phyloP scores from a whole-genome alignment of 2,797 vertebrate species.

The Jordanella pulchra region DNA sequence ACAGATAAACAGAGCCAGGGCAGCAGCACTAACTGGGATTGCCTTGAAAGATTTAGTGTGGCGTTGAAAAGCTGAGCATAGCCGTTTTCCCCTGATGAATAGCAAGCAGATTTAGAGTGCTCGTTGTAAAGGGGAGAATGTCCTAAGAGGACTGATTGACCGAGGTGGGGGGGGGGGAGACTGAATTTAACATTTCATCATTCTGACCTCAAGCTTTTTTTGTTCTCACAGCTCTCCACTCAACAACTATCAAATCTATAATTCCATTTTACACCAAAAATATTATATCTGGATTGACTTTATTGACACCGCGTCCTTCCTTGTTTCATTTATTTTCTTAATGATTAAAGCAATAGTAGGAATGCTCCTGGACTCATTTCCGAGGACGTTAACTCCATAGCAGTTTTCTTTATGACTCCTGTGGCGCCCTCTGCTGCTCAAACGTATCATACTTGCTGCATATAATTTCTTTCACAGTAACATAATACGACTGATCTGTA shows the following conservation, averaged over 20 bases:
- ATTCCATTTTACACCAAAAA: conserved; percentile 49
- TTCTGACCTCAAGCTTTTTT: conserved; percentile 49
- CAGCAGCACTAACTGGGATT: conserved; percentile 64
- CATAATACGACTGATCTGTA: conserved; percentile 42
- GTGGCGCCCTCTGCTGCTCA: conserved; percentile 69
- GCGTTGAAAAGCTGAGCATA: conserved; percentile 62
- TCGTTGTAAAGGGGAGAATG: conserved; percentile 46
- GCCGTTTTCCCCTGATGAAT: conserved; percentile 65
- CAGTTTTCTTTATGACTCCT: conserved; percentile 44
- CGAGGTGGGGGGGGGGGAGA: conserved; percentile 19
- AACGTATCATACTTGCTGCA: conserved; percentile 48
- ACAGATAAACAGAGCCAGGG: conserved; percentile 42
- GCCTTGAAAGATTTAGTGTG: conserved; percentile 61
- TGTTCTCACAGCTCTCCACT: conserved; percentile 57
- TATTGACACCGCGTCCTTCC: conserved; percentile 14
- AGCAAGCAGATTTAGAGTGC: conserved; percentile 61
- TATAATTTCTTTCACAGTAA: conserved; percentile 55
- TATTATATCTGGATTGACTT: conserved; percentile 33
- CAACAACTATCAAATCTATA: conserved; percentile 71
- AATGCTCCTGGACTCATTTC: conserved; percentile 21
- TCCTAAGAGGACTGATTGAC: conserved; percentile 57
- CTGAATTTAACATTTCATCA: conserved; percentile 45
- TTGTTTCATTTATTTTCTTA: conserved; percentile 19
- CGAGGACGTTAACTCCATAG: conserved; percentile 29
- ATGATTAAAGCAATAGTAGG: conserved; percentile 24